These are phyloP conservation scores for Lithobius niger DNA, from an alignment of 1,140 invertebrate genomes.

Conservation along the genomic window DNA sequence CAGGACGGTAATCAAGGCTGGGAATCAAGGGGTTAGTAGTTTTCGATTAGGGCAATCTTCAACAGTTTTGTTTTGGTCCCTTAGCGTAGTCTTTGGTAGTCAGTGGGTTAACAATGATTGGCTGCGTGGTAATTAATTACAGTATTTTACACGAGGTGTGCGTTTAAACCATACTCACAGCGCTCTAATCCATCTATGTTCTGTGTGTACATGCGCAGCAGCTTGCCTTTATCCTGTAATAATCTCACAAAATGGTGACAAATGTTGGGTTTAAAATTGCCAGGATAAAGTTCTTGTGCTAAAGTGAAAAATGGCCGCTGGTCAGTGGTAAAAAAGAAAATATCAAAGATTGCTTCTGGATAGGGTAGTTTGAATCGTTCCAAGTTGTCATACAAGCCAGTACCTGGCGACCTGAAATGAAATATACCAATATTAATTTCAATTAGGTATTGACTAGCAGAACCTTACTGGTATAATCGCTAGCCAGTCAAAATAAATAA, in stretches of 20 bases:
- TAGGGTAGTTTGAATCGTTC: slow-evolving; percentile 37
- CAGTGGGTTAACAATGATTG: too few relatives aligned
- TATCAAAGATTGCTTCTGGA: slow-evolving; percentile 37
- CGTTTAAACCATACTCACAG: slow-evolving; percentile 33
- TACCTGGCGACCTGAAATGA: slow-evolving; percentile 31
- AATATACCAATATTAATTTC: background rate
- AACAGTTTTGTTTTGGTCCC: too few relatives aligned
- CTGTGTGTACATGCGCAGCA: slow-evolving; percentile 34
- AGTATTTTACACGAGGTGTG: too few relatives aligned
- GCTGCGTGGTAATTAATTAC: too few relatives aligned
- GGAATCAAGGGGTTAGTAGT: too few relatives aligned
- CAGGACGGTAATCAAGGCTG: too few relatives aligned
- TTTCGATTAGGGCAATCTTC: too few relatives aligned
- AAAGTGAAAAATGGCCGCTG: slow-evolving; percentile 34
- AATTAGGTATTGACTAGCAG: background rate
- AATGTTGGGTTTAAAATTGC: slow-evolving; percentile 33
- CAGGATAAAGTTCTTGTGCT: slow-evolving; percentile 35
- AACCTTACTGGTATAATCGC: too few relatives aligned
- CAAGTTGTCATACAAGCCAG: slow-evolving; percentile 39
- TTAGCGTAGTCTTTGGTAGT: too few relatives aligned
- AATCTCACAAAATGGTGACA: slow-evolving; percentile 32
- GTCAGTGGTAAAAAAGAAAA: slow-evolving; percentile 31
- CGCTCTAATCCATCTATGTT: slow-evolving; percentile 37
- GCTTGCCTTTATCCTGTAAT: slow-evolving; percentile 29
- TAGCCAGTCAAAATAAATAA: too few relatives aligned